Evolutionary conservation across 1,140 invertebrate species (phyloP).

Genomic region (Leptestheria dahalacensis): DNA sequence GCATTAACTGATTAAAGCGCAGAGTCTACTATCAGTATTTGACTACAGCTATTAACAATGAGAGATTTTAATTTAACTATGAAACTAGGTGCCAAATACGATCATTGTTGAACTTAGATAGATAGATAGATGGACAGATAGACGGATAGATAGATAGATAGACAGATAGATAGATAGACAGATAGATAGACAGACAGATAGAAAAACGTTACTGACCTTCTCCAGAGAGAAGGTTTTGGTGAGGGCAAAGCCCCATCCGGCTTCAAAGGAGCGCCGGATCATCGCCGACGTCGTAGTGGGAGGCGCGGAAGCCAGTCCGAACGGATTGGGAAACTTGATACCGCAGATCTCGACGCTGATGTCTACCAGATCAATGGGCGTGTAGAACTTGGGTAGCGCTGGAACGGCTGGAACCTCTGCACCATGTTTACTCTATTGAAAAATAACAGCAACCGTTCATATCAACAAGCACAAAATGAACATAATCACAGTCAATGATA

Average conservation of each 20-base stretch:
- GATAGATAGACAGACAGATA: not conserved
- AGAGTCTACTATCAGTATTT: not conserved
- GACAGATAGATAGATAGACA: too few species aligned
- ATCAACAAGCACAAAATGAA: too few species aligned
- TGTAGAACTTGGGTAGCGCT: conserved; percentile 76
- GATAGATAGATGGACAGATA: too few species aligned
- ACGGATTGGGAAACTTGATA: conserved; percentile 88
- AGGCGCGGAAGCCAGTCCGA: conserved; percentile 90
- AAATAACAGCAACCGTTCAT: too few species aligned
- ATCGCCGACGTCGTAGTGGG: conserved; percentile 87
- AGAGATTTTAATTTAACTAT: too few species aligned
- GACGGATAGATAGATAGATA: too few species aligned
- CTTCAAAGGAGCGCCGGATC: conserved; percentile 85
- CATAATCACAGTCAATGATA: too few species aligned
- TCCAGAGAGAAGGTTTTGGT: conserved; percentile 93
- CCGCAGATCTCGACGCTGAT: conserved; percentile 83
- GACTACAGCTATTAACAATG: not conserved
- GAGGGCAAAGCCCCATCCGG: conserved; percentile 90
- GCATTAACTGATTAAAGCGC: not conserved
- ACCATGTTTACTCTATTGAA: conserved; percentile 38
- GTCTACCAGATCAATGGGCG: conserved; percentile 85
- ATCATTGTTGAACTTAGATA: too few species aligned
- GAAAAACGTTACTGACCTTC: conserved; percentile 44
- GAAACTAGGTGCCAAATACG: too few species aligned
- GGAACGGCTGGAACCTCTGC: conserved; percentile 44